phyloP scores from a whole-genome alignment of 2,888 invertebrate species.

The Drosophila kanekoi region DNA sequence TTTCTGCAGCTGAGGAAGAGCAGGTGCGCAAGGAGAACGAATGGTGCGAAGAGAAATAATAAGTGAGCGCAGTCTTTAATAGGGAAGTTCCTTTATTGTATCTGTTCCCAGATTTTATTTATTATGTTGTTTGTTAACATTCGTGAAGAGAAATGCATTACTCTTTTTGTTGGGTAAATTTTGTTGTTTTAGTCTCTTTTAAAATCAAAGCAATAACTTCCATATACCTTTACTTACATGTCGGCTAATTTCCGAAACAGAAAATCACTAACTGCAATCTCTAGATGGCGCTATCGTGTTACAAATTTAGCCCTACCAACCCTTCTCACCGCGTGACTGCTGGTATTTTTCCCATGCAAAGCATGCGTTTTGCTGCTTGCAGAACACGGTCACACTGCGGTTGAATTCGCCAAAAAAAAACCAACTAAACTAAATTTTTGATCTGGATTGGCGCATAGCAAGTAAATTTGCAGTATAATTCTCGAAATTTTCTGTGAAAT shows the following conservation, averaged over 20 bases:
- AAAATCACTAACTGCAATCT: not conserved
- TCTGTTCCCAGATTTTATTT: not conserved
- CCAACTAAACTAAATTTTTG: constrained; percentile 38
- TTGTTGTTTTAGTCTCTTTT: too few relatives aligned
- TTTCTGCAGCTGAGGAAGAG: constrained; percentile 97
- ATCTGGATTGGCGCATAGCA: constrained; percentile 49
- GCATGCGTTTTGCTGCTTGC: not conserved
- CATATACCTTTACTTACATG: not conserved
- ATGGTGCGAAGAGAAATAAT: constrained; percentile 87
- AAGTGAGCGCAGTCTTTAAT: not conserved
- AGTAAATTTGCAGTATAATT: constrained; percentile 31
- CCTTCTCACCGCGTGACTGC: constrained; percentile 41
- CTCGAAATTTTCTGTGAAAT: constrained; percentile 49
- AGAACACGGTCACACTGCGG: constrained; percentile 26
- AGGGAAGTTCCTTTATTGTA: not conserved
- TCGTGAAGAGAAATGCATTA: too few relatives aligned
- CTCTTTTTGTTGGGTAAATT: not conserved
- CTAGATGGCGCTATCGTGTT: constrained; percentile 29
- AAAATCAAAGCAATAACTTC: not conserved
- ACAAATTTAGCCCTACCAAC: not conserved
- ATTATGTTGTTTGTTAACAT: not conserved
- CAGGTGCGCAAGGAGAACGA: constrained; percentile 98
- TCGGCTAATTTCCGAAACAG: not conserved
- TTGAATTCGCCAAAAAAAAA: constrained; percentile 54
- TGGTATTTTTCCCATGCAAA: constrained; percentile 29